Evolutionary conservation across 2,888 invertebrate genomes (phyloP).

Genomic region (Acleris laterana): DNA sequence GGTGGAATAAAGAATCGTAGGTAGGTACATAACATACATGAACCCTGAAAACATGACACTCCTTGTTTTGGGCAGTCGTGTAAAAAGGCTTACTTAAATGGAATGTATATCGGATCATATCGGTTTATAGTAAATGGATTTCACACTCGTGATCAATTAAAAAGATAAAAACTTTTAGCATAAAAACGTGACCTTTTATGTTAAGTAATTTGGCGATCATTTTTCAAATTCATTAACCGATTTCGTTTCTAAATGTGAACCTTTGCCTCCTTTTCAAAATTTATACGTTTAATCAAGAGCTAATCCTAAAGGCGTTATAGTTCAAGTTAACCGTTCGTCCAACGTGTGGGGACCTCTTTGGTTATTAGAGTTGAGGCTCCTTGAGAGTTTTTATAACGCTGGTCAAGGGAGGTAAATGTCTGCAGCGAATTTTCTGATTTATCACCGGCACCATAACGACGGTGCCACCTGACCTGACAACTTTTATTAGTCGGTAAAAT

Average conservation of each 20-base stretch:
- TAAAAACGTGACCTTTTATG: too few relatives aligned
- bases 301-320: slow-evolving; percentile 50
- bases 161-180: too few relatives aligned
- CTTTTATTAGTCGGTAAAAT: slow-evolving; percentile 41
- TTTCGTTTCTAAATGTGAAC: slow-evolving; percentile 21
- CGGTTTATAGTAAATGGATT: too few relatives aligned
- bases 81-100: too few relatives aligned
- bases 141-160: too few relatives aligned
- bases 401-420: slow-evolving; percentile 27
- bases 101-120: too few relatives aligned
- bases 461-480: slow-evolving; percentile 54
- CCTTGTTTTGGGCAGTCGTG: too few relatives aligned
- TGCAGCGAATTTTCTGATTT: slow-evolving; percentile 50
- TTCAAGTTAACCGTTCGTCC: slow-evolving; percentile 43
- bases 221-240: slow-evolving; percentile 24
- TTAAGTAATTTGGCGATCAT: not conserved
- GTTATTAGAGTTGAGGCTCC: not conserved
- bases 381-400: slow-evolving; percentile 9
- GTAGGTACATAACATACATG: too few relatives aligned
- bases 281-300: slow-evolving; percentile 55
- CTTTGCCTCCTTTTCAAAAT: slow-evolving; percentile 28
- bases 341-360: slow-evolving; percentile 42
- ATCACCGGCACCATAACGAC: slow-evolving; percentile 49
- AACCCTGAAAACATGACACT: too few relatives aligned
- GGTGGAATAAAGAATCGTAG: too few relatives aligned